These are phyloP conservation scores for Microtus pennsylvanicus DNA, from an alignment of 2,113 vertebrate genomes.

Conservation along the genomic window DNA sequence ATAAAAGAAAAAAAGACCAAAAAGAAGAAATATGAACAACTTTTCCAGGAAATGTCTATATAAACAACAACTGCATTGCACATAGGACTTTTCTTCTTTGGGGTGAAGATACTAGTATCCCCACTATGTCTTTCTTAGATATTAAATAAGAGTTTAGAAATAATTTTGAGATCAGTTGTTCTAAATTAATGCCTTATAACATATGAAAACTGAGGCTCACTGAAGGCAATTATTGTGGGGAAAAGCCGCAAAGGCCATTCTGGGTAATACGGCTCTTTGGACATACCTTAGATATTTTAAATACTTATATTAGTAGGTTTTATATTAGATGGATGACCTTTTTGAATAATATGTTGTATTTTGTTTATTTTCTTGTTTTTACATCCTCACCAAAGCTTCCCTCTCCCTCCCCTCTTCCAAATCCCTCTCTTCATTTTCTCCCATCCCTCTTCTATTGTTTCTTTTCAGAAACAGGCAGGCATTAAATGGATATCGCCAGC, in stretches of 20 bases:
- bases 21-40: neutral
- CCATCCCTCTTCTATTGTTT: neutral
- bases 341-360: neutral
- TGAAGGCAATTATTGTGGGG: neutral
- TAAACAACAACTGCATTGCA: neutral
- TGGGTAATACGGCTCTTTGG: neutral
- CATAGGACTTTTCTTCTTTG: neutral
- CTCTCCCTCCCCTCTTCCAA: neutral
- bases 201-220: neutral
- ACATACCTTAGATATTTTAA: neutral
- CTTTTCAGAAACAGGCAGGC: neutral
- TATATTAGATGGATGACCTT: neutral
- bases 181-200: conserved; percentile 27
- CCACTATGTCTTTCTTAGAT: neutral
- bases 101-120: neutral
- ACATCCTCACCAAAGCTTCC: neutral
- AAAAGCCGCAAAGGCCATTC: too few species aligned
- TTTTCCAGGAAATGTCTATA: neutral
- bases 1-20: neutral
- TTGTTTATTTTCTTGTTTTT: neutral
- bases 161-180: neutral
- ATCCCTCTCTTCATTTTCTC: too few species aligned
- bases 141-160: neutral
- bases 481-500: neutral
- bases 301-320: neutral